Evolutionary conservation across 2,797 vertebrate genomes (phyloP).

Genomic region (Vireo griseus): DNA sequence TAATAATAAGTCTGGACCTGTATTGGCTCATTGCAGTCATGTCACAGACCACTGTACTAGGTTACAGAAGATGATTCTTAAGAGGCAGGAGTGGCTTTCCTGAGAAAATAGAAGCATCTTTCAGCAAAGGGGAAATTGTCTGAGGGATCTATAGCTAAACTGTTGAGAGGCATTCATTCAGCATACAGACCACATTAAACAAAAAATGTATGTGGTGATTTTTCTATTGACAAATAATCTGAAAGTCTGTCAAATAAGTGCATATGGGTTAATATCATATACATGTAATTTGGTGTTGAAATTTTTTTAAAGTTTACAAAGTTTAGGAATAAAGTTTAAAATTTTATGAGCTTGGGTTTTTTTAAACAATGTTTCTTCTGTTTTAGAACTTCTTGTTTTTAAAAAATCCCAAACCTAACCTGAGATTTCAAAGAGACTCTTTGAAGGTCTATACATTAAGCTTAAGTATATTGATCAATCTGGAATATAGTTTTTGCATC

Average conservation of each 20-base stretch:
- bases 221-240: not conserved
- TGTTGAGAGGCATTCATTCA: not conserved
- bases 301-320: not conserved
- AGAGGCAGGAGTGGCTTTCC: not conserved
- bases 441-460: not conserved
- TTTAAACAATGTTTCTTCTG: not conserved
- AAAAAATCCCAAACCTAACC: fast-evolving
- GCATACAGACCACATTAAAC: not conserved
- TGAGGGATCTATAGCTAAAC: not conserved
- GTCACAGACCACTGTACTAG: not conserved
- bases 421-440: not conserved
- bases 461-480: not conserved
- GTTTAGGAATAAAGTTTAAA: not conserved
- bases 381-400: not conserved
- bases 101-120: not conserved
- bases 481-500: not conserved
- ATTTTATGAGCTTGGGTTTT: fast-evolving
- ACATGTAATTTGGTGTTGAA: not conserved
- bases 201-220: not conserved
- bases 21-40: not conserved
- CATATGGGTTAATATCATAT: not conserved
- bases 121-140: not conserved
- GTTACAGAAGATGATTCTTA: not conserved
- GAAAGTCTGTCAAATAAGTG: not conserved
- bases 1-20: not conserved